These are phyloP conservation scores for Rhodophaea formosa DNA, from an alignment of 2,888 invertebrate species.

Conservation along the genomic window DNA sequence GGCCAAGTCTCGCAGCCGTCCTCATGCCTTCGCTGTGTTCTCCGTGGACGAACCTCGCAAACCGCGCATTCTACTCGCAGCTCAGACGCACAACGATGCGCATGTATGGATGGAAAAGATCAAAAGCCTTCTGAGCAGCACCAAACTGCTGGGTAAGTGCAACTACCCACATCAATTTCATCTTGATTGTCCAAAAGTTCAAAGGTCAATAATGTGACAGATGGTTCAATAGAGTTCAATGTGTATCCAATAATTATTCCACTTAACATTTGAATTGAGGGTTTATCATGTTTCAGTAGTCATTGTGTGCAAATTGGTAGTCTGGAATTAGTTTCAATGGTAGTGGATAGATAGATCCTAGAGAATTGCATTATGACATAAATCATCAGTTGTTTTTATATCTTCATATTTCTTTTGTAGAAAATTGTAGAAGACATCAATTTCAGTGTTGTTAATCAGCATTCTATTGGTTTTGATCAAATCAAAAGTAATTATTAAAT, in stretches of 20 bases:
- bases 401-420: no score
- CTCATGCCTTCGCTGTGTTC: constrained; percentile 86
- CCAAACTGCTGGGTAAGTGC: constrained; percentile 59
- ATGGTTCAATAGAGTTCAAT: constrained; percentile 4
- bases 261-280: not conserved
- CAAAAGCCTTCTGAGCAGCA: constrained; percentile 70
- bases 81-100: constrained; percentile 82
- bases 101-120: constrained; percentile 87
- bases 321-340: not conserved
- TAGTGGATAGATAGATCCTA: no score
- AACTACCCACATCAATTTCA: constrained; percentile 11
- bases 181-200: constrained; percentile 17
- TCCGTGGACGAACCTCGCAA: constrained; percentile 79
- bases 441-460: no score
- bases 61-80: constrained; percentile 84
- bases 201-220: constrained; percentile 9
- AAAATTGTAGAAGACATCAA: no score
- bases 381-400: no score
- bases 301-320: not conserved
- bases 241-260: constrained; percentile 5
- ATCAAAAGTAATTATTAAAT: no score
- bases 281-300: not conserved
- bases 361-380: no score
- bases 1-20: constrained; percentile 84
- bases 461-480: no score